Base-by-base conservation (phyloP, 2,797 vertebrate genomes). In the Ataeniobius toweri region DNA sequence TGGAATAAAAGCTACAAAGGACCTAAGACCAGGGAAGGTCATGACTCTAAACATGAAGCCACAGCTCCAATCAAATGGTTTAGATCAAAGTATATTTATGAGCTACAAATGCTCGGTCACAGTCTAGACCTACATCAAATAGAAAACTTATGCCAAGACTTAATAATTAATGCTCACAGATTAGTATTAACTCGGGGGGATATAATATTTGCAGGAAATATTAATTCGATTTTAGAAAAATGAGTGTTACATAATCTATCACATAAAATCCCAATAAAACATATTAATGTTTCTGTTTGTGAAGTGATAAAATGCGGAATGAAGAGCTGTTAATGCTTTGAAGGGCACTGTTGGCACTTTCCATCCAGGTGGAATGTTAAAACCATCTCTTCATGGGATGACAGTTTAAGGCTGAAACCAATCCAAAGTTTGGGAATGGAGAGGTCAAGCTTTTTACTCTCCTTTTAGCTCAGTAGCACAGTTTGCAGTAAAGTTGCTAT, bases 371-470 rank as follows among this genome's bases (percentile, higher is more conserved):
- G 87, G 80, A 81, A 75, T 87, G 90, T 86, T 90, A 92, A 91
- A 94, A 87, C 89, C 91, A 92, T 94, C 89, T 87, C 87, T 80
- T 63, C 14, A 2, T 36, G 82, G 86, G 89, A 89, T 86, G 88
- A 90, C 76, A 89, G 91, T 91, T 93, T 86, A 92, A 75, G 69
- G 86, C 73, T 86, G 86, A 89, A 91, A 85, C 85, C 86, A 85
- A 83, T 83, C 86, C 83, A 44, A 50, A 87, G 84, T 89, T 86
- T 88, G 78, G 84, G 85, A 89, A 82, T 1, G 68, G 67, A 86
- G 85, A 81, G 16, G 51, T 18, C 65, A 65, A 71, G 86, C 85
- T 72, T 79, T 83, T 77, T 82, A 81, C 77, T 79, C 83, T 85
- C 83, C 88, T 81, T 90, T 93, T 89, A 90, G 83, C 6, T 83